Base-by-base conservation (phyloP, 2,113 vertebrate genomes). In the Aythya baeri region DNA sequence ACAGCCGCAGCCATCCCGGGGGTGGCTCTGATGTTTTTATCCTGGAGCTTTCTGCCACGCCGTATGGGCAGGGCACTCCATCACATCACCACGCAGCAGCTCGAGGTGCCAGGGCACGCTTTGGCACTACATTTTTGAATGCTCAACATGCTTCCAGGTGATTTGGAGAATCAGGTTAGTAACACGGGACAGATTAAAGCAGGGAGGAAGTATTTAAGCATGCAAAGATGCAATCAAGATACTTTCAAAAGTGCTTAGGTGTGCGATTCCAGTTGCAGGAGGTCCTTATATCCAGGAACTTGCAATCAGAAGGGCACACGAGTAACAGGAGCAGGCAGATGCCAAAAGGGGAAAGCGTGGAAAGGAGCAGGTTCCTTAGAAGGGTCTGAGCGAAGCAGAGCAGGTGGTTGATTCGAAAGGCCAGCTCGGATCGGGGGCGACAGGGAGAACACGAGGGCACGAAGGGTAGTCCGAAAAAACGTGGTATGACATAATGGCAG, bases 61-160 rank as follows among this genome's bases (percentile, higher is more conserved):
- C 15, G 3, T 6, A 0, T 0, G 13, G 36, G 16, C 59, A 73
- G 71, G 46, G 14, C 31, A 23, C n/a, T 36, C 11, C 17, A 17
- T 77, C 34, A 1, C 55, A 6, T 68, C 1, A 1, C 21, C 5
- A 0, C 6, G 26, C 2, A 9, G 9, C 77, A 70, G 59, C 34
- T 57, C 34, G 29, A 63, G 8, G 66, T 21, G 76, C 8, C 8
- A 17, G 0, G 7, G 11, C 13, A 21, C 7, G 1, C 9, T 14
- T 43, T 22, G 31, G 2, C 27, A 52, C 18, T 2, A 0, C 36
- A 3, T 63, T 84, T 63, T 78, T 57, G n/a, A 75, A 72, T 21
- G 43, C 16, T 17, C 38, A 12, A 0, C 2, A 1, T 3, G 8
- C 0, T 43, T 63, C 13, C 5, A 3, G 0, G 4, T 32, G 61